These are phyloP conservation scores for Arenaria interpres DNA, from an alignment of 2,113 vertebrate genomes.

Conservation along the genomic window DNA sequence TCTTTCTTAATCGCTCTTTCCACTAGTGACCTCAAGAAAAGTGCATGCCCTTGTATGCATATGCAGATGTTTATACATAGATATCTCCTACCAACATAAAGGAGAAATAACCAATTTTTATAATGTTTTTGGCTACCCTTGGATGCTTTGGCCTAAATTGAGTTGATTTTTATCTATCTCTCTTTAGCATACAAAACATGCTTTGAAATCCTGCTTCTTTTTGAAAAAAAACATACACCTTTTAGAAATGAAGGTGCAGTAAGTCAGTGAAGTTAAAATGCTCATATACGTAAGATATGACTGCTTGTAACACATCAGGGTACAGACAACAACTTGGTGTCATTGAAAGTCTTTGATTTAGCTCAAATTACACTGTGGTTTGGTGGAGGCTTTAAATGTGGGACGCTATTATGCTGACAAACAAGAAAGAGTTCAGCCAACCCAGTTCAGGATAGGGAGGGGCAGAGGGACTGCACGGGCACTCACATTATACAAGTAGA, in stretches of 20 bases:
- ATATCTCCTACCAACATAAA: background rate
- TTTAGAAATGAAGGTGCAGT: background rate
- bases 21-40: background rate
- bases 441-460: background rate
- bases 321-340: background rate
- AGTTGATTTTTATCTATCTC: background rate
- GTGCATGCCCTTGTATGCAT: background rate
- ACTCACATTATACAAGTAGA: background rate
- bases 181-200: background rate
- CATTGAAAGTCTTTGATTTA: background rate
- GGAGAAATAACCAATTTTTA: background rate
- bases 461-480: background rate
- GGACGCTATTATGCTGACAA: background rate
- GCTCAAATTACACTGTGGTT: background rate
- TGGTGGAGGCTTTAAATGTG: background rate
- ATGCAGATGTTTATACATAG: background rate
- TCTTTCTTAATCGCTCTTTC: background rate
- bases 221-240: background rate
- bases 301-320: background rate
- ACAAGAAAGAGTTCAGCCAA: background rate
- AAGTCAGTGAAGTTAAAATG: background rate
- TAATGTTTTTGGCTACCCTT: background rate
- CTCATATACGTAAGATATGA: background rate
- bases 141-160: background rate
- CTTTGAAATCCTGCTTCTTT: background rate